Base-by-base conservation (phyloP, 2,888 invertebrate species). In the Hirudinaria manillensis region DNA sequence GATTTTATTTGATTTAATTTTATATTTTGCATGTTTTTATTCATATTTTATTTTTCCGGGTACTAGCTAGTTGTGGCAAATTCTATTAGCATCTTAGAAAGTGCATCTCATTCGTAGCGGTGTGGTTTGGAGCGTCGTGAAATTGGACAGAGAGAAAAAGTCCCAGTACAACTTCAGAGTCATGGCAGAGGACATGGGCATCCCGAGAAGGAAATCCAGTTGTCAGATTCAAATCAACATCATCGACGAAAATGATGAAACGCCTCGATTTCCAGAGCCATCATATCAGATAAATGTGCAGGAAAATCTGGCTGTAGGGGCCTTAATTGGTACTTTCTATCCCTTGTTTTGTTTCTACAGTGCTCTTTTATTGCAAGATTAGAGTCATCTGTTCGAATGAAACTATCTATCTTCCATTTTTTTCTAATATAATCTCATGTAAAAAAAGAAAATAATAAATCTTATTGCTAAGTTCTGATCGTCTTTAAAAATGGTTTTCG, bases 211-310 rank as follows among this genome's bases (percentile, higher is more conserved):
- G n/a, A 61, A 10, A n/a, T 61, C 61, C 13, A 61, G 21, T 29
- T 24, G 24, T 29, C 61, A 61, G 24, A n/a, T 61, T 27, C 61
- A 61, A 61, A 29, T 61, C 61, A 61, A 61, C 61, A 24, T 61
- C 24, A 61, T 61, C 61, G 61, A 61, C 19, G 61, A 61, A 61
- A 61, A 61, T n/a, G 61, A 61, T n/a, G 61, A 61, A 61, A 6
- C 61, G 10, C 61, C 61, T 27, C 24, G 61, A 16, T 61, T 61
- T n/a, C 61, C 61, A 21, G 61, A 61, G 61, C 24, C 24, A 61
- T 61, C 29, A n/a, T 61, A 61, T 29, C 61, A 29, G 24, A 61
- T 61, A 13, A 61, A 61, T 61, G 61, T 61, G 1, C 61, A 27
- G n/a, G 61, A 61, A 61, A 61, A 61, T n/a, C 29, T 61, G 29